phyloP scores from a whole-genome alignment of 2,888 invertebrate species.

The Sabatieria punctata region DNA sequence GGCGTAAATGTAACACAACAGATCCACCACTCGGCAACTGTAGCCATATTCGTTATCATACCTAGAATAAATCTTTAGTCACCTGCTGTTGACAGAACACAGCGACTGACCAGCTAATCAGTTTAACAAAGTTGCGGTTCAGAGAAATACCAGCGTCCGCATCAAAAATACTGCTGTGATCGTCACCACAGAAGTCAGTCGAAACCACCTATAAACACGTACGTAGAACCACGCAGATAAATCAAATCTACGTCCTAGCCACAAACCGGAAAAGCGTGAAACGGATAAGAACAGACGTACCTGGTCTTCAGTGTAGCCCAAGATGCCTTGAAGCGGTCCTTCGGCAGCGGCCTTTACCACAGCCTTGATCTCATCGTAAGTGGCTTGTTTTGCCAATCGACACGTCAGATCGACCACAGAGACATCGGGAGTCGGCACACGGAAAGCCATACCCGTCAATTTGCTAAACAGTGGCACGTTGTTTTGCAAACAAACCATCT shows the following conservation, averaged over 20 bases:
- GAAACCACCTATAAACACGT: constrained; percentile 71
- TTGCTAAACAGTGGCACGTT: constrained; percentile 41
- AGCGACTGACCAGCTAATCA: constrained; percentile 95
- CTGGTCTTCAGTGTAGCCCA: constrained; percentile 86
- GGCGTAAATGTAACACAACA: constrained; percentile 69
- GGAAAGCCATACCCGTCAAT: constrained; percentile 98
- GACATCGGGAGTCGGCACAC: constrained; percentile 88
- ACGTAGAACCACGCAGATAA: too few species aligned
- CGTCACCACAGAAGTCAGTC: constrained; percentile 78
- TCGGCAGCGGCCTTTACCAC: constrained; percentile 63
- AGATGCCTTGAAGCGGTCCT: constrained; percentile 70
- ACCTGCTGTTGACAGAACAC: too few species aligned
- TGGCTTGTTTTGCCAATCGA: constrained; percentile 44
- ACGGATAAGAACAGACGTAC: too few species aligned
- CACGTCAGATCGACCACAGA: constrained; percentile 94
- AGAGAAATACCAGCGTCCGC: constrained; percentile 86
- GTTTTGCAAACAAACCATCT: constrained; percentile 12
- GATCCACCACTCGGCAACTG: constrained; percentile 87
- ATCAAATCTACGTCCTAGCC: too few species aligned
- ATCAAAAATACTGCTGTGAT: constrained; percentile 84
- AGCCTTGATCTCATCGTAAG: constrained; percentile 70
- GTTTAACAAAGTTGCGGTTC: constrained; percentile 85
- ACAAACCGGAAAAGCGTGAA: too few species aligned
- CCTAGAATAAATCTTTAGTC: constrained; percentile 35
- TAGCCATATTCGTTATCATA: constrained; percentile 98